These are phyloP conservation scores for Crypturellus tataupa DNA, from an alignment of 2,797 vertebrate species.

Conservation along the genomic window DNA sequence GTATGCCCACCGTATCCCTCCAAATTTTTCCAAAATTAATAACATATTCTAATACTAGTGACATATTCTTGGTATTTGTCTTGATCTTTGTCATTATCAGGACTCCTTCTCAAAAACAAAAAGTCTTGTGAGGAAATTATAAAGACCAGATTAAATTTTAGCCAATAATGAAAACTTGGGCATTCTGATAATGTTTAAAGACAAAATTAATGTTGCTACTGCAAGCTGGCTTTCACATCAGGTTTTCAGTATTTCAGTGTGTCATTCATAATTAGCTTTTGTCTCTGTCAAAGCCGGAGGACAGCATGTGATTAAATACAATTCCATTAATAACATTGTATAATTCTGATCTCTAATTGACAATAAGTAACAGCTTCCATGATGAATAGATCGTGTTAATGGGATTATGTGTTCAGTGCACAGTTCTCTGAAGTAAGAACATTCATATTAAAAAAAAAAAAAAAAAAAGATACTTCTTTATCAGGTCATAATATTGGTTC, in stretches of 20 bases:
- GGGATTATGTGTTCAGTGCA: background rate
- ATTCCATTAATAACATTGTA: background rate
- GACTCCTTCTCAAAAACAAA: background rate
- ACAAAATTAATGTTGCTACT: background rate
- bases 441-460: background rate
- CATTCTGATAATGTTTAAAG: background rate
- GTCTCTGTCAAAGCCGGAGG: background rate
- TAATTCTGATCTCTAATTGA: background rate
- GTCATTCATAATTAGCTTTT: background rate
- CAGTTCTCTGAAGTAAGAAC: background rate
- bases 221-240: background rate
- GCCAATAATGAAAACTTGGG: too few species aligned
- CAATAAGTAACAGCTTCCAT: background rate
- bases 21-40: background rate
- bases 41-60: background rate
- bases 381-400: background rate
- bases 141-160: background rate
- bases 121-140: background rate
- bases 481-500: background rate
- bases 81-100: background rate
- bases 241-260: background rate
- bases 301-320: background rate
- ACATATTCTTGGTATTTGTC: background rate
- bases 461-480: background rate
- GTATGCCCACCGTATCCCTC: rapidly evolving